These are phyloP conservation scores for Myodes glareolus DNA, from an alignment of 2,113 vertebrate genomes.

Conservation along the genomic window DNA sequence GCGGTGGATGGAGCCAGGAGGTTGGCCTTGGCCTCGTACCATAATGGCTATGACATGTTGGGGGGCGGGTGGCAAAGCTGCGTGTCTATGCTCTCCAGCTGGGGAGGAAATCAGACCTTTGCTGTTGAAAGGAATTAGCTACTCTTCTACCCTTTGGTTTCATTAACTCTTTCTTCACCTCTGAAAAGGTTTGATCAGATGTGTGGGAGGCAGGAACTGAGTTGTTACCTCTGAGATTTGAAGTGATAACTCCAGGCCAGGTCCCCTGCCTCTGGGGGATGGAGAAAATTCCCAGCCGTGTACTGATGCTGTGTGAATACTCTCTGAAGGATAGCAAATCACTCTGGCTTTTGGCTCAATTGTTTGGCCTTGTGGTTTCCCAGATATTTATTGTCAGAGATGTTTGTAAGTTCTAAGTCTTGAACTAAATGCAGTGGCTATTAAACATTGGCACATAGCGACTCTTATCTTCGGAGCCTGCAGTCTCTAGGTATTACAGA, in stretches of 20 bases:
- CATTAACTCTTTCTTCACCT: conserved; percentile 71
- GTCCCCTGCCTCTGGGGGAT: not conserved
- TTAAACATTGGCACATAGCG: conserved; percentile 13
- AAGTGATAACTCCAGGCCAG: not conserved
- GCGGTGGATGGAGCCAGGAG: conserved; percentile 67
- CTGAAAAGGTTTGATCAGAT: not conserved
- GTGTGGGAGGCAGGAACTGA: not conserved
- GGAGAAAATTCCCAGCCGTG: not conserved
- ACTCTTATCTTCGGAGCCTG: not conserved
- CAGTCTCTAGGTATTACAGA: not conserved
- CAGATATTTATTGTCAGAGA: not conserved
- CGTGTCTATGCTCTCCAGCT: conserved; percentile 72
- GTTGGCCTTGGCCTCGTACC: conserved; percentile 28
- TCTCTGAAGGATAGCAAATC: not conserved
- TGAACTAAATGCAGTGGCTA: not conserved
- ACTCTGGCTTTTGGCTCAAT: not conserved
- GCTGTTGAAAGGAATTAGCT: conserved; percentile 49
- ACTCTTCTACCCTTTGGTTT: conserved; percentile 39
- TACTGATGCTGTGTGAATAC: not conserved
- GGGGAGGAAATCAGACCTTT: conserved; percentile 75
- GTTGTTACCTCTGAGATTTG: not conserved
- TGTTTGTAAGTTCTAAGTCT: not conserved
- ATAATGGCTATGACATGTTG: conserved; percentile 72
- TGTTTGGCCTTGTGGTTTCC: not conserved
- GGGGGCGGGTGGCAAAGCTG: conserved; percentile 34